Evolutionary conservation across 92 coral and sea anemone genomes (phyloP).

Genomic region (Siderastrea siderea): DNA sequence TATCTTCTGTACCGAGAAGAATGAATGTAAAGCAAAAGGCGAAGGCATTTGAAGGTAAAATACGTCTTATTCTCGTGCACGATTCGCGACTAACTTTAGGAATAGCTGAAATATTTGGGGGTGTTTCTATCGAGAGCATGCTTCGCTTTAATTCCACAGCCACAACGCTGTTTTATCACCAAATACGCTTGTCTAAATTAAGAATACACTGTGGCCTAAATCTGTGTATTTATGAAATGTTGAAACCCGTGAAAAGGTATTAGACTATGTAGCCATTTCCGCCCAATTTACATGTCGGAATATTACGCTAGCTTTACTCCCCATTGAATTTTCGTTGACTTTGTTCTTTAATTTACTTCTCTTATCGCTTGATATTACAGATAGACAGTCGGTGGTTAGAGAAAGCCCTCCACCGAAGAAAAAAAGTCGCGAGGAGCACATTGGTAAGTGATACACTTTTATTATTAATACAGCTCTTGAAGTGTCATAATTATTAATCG

Average conservation of each 20-base stretch:
- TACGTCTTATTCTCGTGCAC: not conserved
- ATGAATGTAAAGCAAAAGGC: constrained; percentile 83
- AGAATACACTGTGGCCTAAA: not conserved
- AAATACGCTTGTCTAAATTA: not conserved
- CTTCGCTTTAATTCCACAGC: not conserved
- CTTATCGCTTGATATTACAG: not conserved
- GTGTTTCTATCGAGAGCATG: not conserved
- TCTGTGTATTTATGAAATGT: not conserved
- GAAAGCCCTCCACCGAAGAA: constrained; percentile 46
- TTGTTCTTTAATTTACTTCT: not conserved
- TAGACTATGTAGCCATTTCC: constrained; percentile 49
- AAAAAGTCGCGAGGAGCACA: constrained; percentile 55
- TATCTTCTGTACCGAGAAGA: constrained; percentile 2
- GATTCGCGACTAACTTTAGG: not conserved
- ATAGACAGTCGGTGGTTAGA: constrained; percentile 14
- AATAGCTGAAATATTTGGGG: constrained; percentile 32
- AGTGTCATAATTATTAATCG: not conserved
- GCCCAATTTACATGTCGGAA: constrained; percentile 22
- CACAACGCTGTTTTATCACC: not conserved
- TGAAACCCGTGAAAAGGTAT: not conserved
- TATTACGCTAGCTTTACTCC: no score
- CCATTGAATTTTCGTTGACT: not conserved
- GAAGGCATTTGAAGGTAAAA: constrained; percentile 81
- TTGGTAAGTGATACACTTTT: constrained; percentile 1
- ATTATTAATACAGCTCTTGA: not conserved